A percentile compares a stretch with the other conserved stretches of the same genome.
Conservation (phyloP, 2,888 invertebrate species). For the Harpalus rubripes region DNA sequence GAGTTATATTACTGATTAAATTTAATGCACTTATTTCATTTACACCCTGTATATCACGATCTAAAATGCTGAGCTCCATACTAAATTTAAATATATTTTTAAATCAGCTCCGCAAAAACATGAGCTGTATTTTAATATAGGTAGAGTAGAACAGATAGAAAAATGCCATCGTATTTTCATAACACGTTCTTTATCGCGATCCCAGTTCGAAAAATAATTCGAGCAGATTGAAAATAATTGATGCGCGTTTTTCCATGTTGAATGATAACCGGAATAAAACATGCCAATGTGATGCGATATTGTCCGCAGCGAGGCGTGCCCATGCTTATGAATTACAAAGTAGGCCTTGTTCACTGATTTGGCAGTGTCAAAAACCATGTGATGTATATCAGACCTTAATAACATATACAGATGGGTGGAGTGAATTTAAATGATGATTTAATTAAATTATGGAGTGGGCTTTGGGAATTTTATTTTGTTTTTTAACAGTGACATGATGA, state of each 20-base stretch:
- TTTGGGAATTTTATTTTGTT: not conserved
- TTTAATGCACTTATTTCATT: too few species aligned
- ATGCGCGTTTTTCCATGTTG: conserved; percentile 17
- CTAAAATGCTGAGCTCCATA: too few species aligned
- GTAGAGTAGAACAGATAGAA: not conserved
- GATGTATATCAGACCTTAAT: conserved; percentile 23
- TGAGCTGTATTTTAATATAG: too few species aligned
- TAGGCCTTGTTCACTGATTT: conserved; percentile 35
- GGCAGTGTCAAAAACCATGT: conserved; percentile 38
- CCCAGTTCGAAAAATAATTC: conserved; percentile 11
- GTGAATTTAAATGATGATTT: conserved; percentile 40
- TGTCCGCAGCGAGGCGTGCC: conserved; percentile 8
- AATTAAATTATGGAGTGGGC: conserved; percentile 29
- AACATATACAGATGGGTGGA: conserved; percentile 23
- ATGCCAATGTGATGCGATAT: conserved; percentile 16
- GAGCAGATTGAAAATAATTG: conserved; percentile 44
- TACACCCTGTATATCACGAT: too few species aligned
- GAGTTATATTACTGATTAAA: too few species aligned
- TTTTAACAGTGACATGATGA: conserved; percentile 26
- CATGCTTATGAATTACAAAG: conserved; percentile 34
- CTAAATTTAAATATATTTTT: too few species aligned
- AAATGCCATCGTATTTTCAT: not conserved
- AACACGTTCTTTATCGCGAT: conserved; percentile 37
- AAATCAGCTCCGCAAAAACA: too few species aligned
- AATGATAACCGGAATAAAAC: conserved; percentile 41